A percentile compares a stretch with the other conserved stretches of the same genome.
phyloP scores from a whole-genome alignment of 1,140 invertebrate species.

The Trialeurodes vaporariorum region DNA sequence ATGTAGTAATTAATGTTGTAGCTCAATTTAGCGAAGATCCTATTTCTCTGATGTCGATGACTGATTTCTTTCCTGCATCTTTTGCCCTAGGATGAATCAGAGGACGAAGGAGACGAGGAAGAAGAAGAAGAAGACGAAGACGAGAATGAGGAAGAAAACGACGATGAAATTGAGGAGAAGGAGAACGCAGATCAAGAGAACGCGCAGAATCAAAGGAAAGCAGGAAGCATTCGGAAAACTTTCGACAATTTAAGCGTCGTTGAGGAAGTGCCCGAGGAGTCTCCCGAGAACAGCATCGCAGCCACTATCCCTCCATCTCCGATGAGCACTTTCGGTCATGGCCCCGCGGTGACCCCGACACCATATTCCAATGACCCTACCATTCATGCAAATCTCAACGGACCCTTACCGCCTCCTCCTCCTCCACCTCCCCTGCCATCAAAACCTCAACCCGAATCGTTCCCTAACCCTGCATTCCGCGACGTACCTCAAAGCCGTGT shows the following conservation, averaged over 20 bases:
- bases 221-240: constrained; percentile 33
- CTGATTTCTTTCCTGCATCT: too few relatives aligned
- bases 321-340: neutral
- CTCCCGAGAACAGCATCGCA: neutral
- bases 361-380: neutral
- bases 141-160: constrained; percentile 16
- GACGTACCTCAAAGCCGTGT: too few relatives aligned
- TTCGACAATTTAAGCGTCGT: constrained; percentile 64
- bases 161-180: constrained; percentile 33
- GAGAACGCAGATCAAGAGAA: constrained; percentile 26
- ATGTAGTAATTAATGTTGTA: too few relatives aligned
- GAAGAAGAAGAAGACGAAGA: constrained; percentile 28
- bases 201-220: constrained; percentile 16
- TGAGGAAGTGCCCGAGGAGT: constrained; percentile 43
- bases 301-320: neutral
- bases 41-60: too few relatives aligned
- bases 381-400: neutral
- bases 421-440: neutral
- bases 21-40: too few relatives aligned
- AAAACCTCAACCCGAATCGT: too few relatives aligned
- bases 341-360: too few relatives aligned
- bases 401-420: neutral
- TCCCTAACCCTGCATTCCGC: neutral
- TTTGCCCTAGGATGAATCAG: constrained; percentile 31
- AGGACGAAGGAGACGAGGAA: constrained; percentile 29